These are phyloP conservation scores for Noctua pronuba DNA, from an alignment of 2,888 invertebrate species.

Conservation along the genomic window DNA sequence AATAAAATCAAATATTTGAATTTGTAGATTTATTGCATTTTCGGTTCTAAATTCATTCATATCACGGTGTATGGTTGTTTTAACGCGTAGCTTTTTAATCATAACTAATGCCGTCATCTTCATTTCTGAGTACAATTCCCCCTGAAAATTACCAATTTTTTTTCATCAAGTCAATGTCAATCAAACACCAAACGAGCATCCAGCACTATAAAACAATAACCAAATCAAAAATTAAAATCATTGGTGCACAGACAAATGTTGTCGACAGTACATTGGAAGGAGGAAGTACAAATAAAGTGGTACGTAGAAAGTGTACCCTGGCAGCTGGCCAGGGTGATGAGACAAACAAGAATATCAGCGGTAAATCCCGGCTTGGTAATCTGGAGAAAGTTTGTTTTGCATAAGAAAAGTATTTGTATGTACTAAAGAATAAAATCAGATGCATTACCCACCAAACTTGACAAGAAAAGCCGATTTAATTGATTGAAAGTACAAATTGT, in stretches of 20 bases:
- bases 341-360: constrained; percentile 42
- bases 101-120: not conserved
- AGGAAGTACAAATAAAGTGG: constrained; percentile 34
- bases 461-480: not conserved
- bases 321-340: constrained; percentile 49
- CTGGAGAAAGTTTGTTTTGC: constrained; percentile 32
- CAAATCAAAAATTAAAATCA: not conserved
- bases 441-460: not conserved
- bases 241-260: not conserved
- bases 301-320: constrained; percentile 40
- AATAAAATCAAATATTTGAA: not conserved
- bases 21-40: not conserved
- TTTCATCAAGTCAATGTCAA: too few relatives aligned
- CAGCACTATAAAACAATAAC: not conserved
- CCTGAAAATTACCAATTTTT: too few relatives aligned
- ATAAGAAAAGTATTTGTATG: constrained; percentile 7
- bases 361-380: constrained; percentile 11
- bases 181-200: not conserved
- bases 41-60: not conserved
- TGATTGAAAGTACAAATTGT: not conserved
- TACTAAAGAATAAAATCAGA: not conserved
- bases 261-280: constrained; percentile 8
- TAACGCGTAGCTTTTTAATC: not conserved
- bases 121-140: too few relatives aligned
- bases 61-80: not conserved